Evolutionary conservation across 37 sponge, comb jelly and placozoan genomes (phyloP), one percentile per base, ranked within the genome.

Genomic region (Agelas oroides): DNA sequence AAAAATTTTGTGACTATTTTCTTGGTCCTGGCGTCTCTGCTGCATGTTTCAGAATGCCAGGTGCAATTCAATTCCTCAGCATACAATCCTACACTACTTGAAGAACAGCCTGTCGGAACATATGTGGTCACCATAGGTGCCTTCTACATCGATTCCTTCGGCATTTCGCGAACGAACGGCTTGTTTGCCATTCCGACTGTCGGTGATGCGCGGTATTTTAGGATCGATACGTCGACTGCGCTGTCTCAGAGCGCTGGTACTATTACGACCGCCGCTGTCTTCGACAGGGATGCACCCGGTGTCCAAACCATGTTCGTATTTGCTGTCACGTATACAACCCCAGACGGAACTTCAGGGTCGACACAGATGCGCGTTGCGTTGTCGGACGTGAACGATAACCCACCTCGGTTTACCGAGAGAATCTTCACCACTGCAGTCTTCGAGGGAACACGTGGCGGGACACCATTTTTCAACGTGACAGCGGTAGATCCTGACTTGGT

Each of bases 371-470:
- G 17, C 19, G 34, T 85, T 19, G 1, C n/a, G 17, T 25, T 90
- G 0, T n/a, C 2, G 0, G 92, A 91, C 57, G 55, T 91, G 21
- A 91, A 91, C 53, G 92, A 91, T 39, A 91, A 91, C 65, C 2
- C 86, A 11, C 93, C 93, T 31, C 35, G 0, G 66, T 92, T 92
- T 52, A 35, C 83, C 2, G 35, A 71, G 25, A 53, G 19, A 13
- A 37, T 63, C 11, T 88, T 74, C 57, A 32, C 67, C 5, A 73
- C 70, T 13, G 28, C 54, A 17, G 23, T 92, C 32, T 68, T 57
- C 38, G 89, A 88, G 57, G 62, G 65, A 2, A 55, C 70, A 0
- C 33, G 79, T 24, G 40, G 65, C 13, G 89, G 89, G 27, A 40
- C 77, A 0, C 25, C 35, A 1, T 75, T 92, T 56, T 52, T 79